Evolutionary conservation across 2,113 vertebrate genomes (phyloP).

Genomic region (Oryzias melastigma): DNA sequence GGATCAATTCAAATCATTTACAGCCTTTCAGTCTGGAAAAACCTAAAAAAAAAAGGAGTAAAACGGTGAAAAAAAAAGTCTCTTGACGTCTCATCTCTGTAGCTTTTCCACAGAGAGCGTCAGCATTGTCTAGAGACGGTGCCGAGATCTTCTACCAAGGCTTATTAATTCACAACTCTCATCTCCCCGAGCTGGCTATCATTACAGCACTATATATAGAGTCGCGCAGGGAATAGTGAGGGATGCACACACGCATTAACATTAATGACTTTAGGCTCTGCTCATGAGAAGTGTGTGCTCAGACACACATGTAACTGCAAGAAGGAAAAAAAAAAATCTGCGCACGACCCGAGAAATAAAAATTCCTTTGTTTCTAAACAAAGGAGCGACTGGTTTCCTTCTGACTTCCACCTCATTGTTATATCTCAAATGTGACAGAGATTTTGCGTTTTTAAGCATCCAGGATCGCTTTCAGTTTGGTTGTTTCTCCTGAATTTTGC

Average conservation of each 20-base stretch:
- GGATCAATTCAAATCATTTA: constrained; percentile 47
- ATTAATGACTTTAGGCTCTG: constrained; percentile 78
- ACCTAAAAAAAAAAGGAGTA: constrained; percentile 28
- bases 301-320: constrained; percentile 47
- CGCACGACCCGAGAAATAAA: constrained; percentile 47
- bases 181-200: constrained; percentile 79
- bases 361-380: constrained; percentile 66
- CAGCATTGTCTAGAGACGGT: constrained; percentile 71
- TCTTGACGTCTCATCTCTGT: constrained; percentile 65
- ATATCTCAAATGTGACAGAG: too few species aligned
- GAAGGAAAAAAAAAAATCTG: constrained; percentile 32
- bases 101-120: constrained; percentile 63
- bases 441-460: constrained; percentile 11
- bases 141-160: constrained; percentile 70
- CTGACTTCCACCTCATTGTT: constrained; percentile 11
- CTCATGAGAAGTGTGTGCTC: constrained; percentile 48
- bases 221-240: constrained; percentile 68
- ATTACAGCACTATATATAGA: constrained; percentile 82
- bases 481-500: constrained; percentile 71
- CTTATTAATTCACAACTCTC: constrained; percentile 78
- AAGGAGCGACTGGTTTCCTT: constrained; percentile 32
- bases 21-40: constrained; percentile 29
- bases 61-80: constrained; percentile 24
- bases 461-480: constrained; percentile 51
- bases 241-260: constrained; percentile 77